Evolutionary conservation across 1,140 invertebrate species (phyloP).

Genomic region (Pogonus chalceus): DNA sequence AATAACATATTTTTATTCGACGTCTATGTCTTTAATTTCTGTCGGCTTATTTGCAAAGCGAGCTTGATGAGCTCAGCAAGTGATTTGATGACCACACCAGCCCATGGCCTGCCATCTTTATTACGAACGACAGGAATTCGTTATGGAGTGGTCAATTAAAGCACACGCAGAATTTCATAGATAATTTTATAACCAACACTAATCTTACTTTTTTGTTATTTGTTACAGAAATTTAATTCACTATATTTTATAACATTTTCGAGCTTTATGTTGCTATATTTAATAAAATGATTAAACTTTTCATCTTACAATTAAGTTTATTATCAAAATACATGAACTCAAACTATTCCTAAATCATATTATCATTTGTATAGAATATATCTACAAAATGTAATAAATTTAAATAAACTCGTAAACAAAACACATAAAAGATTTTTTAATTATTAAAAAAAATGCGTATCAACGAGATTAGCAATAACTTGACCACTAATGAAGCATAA

Average conservation of each 20-base stretch:
- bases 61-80: neutral
- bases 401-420: neutral
- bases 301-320: too few species aligned
- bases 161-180: neutral
- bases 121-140: neutral
- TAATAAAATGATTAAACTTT: too few species aligned
- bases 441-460: neutral
- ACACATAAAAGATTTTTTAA: neutral
- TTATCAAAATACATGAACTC: too few species aligned
- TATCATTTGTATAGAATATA: too few species aligned
- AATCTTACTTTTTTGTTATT: neutral
- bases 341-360: too few species aligned
- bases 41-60: conserved; percentile 1
- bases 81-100: neutral
- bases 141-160: conserved; percentile 1
- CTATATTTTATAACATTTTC: neutral
- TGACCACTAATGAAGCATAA: conserved; percentile 1
- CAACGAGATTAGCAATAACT: neutral
- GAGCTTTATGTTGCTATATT: too few species aligned
- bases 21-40: neutral
- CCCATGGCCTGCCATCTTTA: neutral
- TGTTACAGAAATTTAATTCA: neutral
- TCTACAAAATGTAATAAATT: too few species aligned
- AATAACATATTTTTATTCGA: neutral
- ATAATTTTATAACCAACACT: neutral